Evolutionary conservation across 2,113 vertebrate species (phyloP).

Genomic region (Leucoraja erinaceus): DNA sequence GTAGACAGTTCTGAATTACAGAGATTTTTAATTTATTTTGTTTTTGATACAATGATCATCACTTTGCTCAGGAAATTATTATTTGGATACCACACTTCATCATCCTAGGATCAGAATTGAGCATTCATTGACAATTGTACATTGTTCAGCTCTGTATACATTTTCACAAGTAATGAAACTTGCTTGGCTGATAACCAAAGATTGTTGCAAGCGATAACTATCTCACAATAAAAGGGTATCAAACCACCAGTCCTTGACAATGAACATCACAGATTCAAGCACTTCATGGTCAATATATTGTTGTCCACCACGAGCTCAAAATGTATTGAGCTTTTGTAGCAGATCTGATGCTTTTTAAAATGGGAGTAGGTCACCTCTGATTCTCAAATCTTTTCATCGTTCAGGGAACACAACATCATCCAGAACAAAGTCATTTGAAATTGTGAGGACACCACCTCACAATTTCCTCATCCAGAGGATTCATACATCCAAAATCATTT

Average conservation of each 20-base stretch:
- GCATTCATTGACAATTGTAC: not conserved
- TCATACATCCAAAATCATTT: too few relatives aligned
- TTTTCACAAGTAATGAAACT: not conserved
- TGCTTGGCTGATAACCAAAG: not conserved
- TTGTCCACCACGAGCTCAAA: not conserved
- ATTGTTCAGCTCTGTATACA: not conserved
- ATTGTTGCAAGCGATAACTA: not conserved
- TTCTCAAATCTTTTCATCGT: too few relatives aligned
- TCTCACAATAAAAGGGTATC: not conserved
- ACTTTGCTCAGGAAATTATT: not conserved
- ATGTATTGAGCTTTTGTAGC: not conserved
- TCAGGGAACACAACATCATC: too few relatives aligned
- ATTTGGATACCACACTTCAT: not conserved
- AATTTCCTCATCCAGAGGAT: too few relatives aligned
- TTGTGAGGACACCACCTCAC: too few relatives aligned
- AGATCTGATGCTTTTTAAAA: too few relatives aligned
- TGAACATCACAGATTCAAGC: not conserved
- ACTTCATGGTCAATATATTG: not conserved
- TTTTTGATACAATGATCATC: not conserved
- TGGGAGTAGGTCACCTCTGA: too few relatives aligned
- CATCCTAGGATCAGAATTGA: not conserved
- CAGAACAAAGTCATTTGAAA: too few relatives aligned
- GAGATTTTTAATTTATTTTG: not conserved
- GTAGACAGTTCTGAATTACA: not conserved
- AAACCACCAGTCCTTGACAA: too few relatives aligned